phyloP scores from a whole-genome alignment of 2,797 vertebrate genomes.

The Onychomys arenicola region DNA sequence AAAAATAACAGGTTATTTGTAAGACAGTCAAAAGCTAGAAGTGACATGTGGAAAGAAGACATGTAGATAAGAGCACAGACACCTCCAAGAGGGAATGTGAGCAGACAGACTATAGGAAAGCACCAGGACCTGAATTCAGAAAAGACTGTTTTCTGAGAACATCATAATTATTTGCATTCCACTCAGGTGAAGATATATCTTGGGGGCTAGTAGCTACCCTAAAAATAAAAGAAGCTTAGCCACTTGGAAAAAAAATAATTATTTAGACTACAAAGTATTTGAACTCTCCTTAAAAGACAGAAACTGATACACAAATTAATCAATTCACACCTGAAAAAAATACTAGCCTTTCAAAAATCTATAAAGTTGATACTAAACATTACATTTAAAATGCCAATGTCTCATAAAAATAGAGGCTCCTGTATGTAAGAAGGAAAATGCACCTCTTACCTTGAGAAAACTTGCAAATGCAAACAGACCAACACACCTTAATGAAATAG shows the following conservation, averaged over 20 bases:
- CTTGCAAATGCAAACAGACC: background rate
- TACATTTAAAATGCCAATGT: background rate
- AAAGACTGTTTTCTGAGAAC: background rate
- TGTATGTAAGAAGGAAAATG: background rate
- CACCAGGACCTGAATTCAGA: background rate
- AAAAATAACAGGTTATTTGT: background rate
- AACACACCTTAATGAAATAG: background rate
- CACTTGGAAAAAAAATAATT: background rate
- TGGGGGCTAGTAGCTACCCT: background rate
- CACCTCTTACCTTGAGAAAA: background rate
- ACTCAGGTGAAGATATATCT: background rate
- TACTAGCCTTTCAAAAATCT: background rate
- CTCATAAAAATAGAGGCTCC: background rate
- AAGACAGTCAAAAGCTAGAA: background rate
- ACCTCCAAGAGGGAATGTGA: background rate
- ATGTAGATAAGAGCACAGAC: background rate
- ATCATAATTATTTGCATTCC: background rate
- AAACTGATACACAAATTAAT: background rate
- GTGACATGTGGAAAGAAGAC: background rate
- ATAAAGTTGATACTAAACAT: background rate
- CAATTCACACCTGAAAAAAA: background rate
- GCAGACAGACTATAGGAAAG: background rate
- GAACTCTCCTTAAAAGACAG: background rate
- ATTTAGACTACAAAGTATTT: background rate
- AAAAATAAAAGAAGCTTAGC: background rate